Conservation (phyloP, 2,797 vertebrate species). For the Rhabdomys pumilio region DNA sequence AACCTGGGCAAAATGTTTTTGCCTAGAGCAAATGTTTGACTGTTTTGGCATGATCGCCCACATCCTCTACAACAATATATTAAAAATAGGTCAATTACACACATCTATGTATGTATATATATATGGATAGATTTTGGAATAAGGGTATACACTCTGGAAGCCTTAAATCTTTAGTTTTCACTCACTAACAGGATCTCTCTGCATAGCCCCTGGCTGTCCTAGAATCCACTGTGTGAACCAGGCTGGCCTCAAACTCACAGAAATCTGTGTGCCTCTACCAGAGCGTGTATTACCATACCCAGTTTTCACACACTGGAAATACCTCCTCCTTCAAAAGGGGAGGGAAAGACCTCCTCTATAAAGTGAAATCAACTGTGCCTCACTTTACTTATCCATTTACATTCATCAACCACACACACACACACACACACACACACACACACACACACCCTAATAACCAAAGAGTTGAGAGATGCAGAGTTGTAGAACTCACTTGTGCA, state of each 20-base stretch:
- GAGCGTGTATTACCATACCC: too few species aligned
- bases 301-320: not conserved
- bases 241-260: not conserved
- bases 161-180: not conserved
- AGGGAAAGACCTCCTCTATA: conserved; percentile 14
- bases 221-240: too few species aligned
- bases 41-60: conserved; percentile 66
- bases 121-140: conserved; percentile 39
- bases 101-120: not conserved
- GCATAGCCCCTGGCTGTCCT: not conserved
- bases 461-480: not conserved
- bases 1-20: conserved; percentile 52
- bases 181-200: not conserved
- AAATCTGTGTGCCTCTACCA: not conserved
- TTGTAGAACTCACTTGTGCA: not conserved
- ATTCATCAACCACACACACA: not conserved
- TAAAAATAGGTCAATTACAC: not conserved
- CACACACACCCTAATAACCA: not conserved
- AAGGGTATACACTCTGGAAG: conserved; percentile 65
- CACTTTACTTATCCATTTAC: conserved; percentile 51
- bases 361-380: conserved; percentile 9
- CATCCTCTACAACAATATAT: conserved; percentile 42
- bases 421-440: not conserved
- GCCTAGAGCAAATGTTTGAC: not conserved
- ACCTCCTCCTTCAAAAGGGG: not conserved